phyloP scores from a whole-genome alignment of 1,140 invertebrate species.

The Macrocentrus cingulum region DNA sequence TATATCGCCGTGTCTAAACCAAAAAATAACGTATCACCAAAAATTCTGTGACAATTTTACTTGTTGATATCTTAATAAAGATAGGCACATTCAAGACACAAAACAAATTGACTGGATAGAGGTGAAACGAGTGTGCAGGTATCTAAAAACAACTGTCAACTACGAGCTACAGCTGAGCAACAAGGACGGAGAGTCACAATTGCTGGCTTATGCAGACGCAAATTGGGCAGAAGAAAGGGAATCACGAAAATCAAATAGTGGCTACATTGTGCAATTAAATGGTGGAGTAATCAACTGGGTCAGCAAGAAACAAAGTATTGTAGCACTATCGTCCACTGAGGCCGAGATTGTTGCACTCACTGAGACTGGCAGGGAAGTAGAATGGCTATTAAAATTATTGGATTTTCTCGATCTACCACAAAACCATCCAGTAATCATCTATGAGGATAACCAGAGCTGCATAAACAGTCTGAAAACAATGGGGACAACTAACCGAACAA shows the following conservation, averaged over 20 bases:
- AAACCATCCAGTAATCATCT: neutral
- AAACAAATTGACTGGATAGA: slow-evolving; percentile 2
- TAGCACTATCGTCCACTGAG: slow-evolving; percentile 14
- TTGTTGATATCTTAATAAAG: no score
- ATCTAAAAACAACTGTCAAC: slow-evolving; percentile 1
- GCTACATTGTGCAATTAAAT: slow-evolving; percentile 11
- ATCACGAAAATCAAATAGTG: slow-evolving; percentile 13
- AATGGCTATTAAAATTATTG: neutral
- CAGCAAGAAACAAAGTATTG: slow-evolving; percentile 13
- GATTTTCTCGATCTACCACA: neutral
- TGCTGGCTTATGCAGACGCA: slow-evolving; percentile 17
- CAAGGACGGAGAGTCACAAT: neutral
- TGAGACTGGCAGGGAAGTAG: neutral
- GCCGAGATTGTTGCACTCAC: slow-evolving; percentile 12
- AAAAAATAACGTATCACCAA: no score
- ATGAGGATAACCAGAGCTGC: no score
- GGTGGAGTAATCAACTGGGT: slow-evolving; percentile 9
- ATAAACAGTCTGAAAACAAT: neutral
- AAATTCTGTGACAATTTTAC: no score
- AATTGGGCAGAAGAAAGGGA: slow-evolving; percentile 16
- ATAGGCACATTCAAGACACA: neutral
- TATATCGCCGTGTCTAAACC: no score
- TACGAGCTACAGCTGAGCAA: slow-evolving; percentile 13
- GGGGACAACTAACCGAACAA: neutral
- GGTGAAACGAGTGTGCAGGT: slow-evolving; percentile 4